Evolutionary conservation across 2,113 vertebrate genomes (phyloP), one percentile per base, ranked within the genome.

Genomic region (Siniperca chuatsi): DNA sequence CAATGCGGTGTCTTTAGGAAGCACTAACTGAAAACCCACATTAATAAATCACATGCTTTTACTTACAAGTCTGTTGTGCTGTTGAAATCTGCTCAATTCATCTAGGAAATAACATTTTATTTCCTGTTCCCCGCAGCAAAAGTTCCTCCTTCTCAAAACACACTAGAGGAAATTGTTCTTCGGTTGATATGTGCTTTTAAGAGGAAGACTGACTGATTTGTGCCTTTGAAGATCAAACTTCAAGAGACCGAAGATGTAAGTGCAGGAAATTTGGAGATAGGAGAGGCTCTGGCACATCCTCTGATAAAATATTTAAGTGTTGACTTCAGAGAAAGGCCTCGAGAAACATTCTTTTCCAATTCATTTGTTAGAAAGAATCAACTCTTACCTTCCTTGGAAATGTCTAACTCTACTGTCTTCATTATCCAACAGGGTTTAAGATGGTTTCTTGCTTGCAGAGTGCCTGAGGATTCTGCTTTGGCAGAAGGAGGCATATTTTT

Each of bases 221-320:
- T 66, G 50, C 84, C 78, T 86, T 81, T 81, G 78, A 86, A 52
- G 78, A 76, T 77, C 72, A 65, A 62, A 70, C 78, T 70, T 80
- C 72, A 80, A 85, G 83, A 64, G 54, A 62, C 18, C 13, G 44
- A 54, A 52, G 71, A 85, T 76, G 71, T 75, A 85, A 85, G 72
- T 8, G 3, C 64, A 85, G 77, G 71, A 85, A 80, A 64, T 57
- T 70, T 75, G 44, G 62, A 75, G 40, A 80, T 66, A 40, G 68
- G 23, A 58, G 75, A 65, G 33, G 65, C 62, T 62, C 76, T 10
- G n/a, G 69, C 83, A 75, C 35, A 55, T 69, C 68, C 68, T 84
- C 40, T 66, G 64, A 72, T 81, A 52, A 71, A 81, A 66, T 23
- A 70, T 76, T 57, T 44, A 81, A 61, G 21, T 3, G 23, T 67